Evolutionary conservation across 1,140 invertebrate species (phyloP).

Genomic region (Tenebrio molitor): DNA sequence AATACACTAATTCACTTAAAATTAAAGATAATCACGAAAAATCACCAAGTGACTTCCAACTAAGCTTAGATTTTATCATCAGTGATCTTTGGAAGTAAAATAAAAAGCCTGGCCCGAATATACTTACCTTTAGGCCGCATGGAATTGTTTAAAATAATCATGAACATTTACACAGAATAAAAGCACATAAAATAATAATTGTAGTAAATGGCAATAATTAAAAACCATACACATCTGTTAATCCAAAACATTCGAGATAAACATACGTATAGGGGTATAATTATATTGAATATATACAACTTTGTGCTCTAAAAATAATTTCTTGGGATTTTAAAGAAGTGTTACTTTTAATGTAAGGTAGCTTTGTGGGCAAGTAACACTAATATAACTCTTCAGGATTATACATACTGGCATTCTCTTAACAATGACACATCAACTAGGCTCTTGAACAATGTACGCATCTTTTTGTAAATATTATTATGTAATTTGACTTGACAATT

Average conservation of each 20-base stretch:
- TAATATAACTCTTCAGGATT: constrained; percentile 27
- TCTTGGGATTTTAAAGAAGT: background rate
- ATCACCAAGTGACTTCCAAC: constrained; percentile 41
- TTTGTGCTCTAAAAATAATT: constrained; percentile 36
- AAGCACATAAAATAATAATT: constrained; percentile 39
- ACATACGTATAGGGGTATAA: constrained; percentile 20
- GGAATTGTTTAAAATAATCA: constrained; percentile 30
- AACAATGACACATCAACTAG: constrained; percentile 39
- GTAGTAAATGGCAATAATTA: constrained; percentile 20
- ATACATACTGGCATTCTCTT: constrained; percentile 39
- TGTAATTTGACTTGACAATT: constrained; percentile 32
- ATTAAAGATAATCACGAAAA: constrained; percentile 49
- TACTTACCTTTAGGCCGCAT: constrained; percentile 17
- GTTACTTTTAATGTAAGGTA: constrained; percentile 9
- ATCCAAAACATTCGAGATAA: constrained; percentile 22
- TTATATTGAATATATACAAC: constrained; percentile 36
- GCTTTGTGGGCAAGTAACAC: constrained; percentile 22
- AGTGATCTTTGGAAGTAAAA: constrained; percentile 47
- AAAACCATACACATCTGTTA: constrained; percentile 26
- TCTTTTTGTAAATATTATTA: constrained; percentile 24
- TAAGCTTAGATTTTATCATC: constrained; percentile 36
- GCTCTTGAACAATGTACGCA: constrained; percentile 33
- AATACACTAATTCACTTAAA: constrained; percentile 46
- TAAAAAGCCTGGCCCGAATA: constrained; percentile 20
- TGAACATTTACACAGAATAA: constrained; percentile 19